These are phyloP conservation scores for Agrochola litura DNA, from an alignment of 2,888 invertebrate species.

Conservation along the genomic window DNA sequence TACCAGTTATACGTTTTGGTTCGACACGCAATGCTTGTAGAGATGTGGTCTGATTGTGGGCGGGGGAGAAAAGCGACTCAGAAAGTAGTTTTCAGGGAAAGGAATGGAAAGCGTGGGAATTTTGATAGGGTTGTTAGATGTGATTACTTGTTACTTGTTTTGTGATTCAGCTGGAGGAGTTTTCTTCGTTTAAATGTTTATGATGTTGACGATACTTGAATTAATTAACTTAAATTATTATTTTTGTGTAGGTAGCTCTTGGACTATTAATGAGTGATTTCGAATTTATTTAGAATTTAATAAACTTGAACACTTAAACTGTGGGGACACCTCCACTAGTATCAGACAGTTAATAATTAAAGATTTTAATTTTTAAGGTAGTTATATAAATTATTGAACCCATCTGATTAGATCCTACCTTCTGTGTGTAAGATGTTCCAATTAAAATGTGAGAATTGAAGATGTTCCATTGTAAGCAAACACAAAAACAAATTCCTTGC, in stretches of 20 bases:
- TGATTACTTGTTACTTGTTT: no score
- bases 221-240: neutral
- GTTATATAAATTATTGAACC: neutral
- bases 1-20: constrained; percentile 66
- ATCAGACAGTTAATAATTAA: neutral
- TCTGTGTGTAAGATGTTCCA: neutral
- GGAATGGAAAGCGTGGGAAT: neutral
- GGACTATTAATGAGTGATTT: neutral
- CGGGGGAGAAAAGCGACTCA: constrained; percentile 1
- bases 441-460: neutral
- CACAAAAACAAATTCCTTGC: no score
- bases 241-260: no score
- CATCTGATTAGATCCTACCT: neutral
- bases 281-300: neutral
- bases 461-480: neutral
- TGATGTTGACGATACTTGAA: neutral
- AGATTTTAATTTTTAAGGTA: neutral
- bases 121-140: neutral
- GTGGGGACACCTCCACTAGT: neutral
- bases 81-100: neutral
- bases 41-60: constrained; percentile 29
- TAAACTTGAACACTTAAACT: neutral
- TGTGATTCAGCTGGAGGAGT: neutral
- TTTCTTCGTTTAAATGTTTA: neutral
- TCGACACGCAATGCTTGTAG: constrained; percentile 64